A percentile compares a stretch with the other conserved stretches of the same genome.
phyloP scores from a whole-genome alignment of 2,888 invertebrate species.

The Scaeva pyrastri region DNA sequence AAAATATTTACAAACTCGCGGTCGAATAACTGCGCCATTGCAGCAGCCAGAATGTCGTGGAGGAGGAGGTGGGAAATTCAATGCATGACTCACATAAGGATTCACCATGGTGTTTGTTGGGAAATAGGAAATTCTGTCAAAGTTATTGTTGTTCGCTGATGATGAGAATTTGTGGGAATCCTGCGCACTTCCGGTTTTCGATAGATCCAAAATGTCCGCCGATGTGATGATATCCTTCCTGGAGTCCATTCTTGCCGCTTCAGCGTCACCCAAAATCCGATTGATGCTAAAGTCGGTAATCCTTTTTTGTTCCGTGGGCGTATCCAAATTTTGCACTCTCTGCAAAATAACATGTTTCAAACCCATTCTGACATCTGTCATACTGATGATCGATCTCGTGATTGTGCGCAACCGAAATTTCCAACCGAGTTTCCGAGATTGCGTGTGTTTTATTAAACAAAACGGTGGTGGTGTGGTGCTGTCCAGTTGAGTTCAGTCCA shows the following conservation, averaged over 20 bases:
- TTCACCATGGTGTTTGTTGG: constrained; percentile 44
- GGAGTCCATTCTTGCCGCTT: constrained; percentile 35
- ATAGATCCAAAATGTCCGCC: constrained; percentile 81
- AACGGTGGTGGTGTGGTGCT: constrained; percentile 17
- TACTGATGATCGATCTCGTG: constrained; percentile 61
- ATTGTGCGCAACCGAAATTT: constrained; percentile 37
- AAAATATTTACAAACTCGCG: constrained; percentile 73
- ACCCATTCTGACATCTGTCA: constrained; percentile 82
- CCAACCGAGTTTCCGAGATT: constrained; percentile 46
- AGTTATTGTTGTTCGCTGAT: constrained; percentile 12
- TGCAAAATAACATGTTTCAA: constrained; percentile 83
- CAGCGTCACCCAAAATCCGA: constrained; percentile 78
- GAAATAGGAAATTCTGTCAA: constrained; percentile 52
- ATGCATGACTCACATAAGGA: constrained; percentile 59
- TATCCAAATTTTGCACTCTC: constrained; percentile 80
- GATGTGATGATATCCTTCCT: constrained; percentile 53
- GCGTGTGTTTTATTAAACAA: constrained; percentile 20
- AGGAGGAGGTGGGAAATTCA: constrained; percentile 46
- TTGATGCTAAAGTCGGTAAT: constrained; percentile 83
- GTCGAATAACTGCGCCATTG: constrained; percentile 68
- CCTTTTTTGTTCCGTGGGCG: constrained; percentile 76
- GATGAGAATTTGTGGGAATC: constrained; percentile 29
- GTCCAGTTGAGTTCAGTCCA: constrained; percentile 61
- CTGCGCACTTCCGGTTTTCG: constrained; percentile 77
- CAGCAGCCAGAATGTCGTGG: constrained; percentile 42